phyloP scores from a whole-genome alignment of 2,888 invertebrate species.

The Eupithecia insigniata region DNA sequence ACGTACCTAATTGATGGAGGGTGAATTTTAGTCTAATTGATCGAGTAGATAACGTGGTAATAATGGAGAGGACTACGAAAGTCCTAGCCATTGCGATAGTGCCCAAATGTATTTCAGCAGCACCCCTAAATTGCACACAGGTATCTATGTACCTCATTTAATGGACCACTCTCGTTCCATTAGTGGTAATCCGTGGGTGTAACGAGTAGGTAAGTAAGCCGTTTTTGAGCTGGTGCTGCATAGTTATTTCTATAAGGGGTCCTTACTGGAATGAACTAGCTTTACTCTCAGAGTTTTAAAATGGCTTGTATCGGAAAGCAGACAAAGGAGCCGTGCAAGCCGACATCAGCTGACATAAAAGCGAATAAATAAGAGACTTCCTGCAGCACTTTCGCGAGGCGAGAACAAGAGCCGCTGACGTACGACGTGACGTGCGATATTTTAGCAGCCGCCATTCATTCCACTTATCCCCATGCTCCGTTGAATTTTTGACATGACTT shows the following conservation, averaged over 20 bases:
- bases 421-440: conserved; percentile 83
- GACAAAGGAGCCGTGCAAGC: conserved; percentile 70
- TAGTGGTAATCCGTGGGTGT: conserved; percentile 48
- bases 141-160: conserved; percentile 51
- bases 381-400: conserved; percentile 71
- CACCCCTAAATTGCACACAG: conserved; percentile 56
- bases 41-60: conserved; percentile 72
- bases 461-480: conserved; percentile 81
- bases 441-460: conserved; percentile 81
- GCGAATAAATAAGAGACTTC: conserved; percentile 81
- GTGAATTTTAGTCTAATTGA: conserved; percentile 80
- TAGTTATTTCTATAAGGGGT: not conserved
- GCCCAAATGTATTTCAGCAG: conserved; percentile 67
- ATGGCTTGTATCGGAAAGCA: conserved; percentile 65
- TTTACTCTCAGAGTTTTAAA: not conserved
- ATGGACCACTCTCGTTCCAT: conserved; percentile 61
- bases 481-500: conserved; percentile 82
- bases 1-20: conserved; percentile 72
- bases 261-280: not conserved
- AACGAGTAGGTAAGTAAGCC: conserved; percentile 1
- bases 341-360: conserved; percentile 67
- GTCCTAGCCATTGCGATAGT: conserved; percentile 57
- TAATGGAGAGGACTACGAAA: conserved; percentile 64
- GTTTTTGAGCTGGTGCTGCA: not conserved
- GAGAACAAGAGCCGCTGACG: conserved; percentile 81